Evolutionary conservation across 2,113 vertebrate species (phyloP).

Genomic region (Damaliscus lunatus): DNA sequence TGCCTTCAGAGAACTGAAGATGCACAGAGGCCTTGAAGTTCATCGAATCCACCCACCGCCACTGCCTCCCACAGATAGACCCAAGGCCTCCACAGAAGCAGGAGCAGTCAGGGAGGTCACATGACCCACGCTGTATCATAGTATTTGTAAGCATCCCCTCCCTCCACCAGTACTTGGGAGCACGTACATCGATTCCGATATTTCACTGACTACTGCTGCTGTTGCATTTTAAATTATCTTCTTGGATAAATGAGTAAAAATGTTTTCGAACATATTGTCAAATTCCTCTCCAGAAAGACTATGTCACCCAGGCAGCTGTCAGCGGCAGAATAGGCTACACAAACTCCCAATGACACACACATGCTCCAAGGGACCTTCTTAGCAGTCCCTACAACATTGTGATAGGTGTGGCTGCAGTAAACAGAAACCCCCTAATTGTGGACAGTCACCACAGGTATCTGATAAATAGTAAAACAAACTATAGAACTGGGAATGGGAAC

Average conservation of each 20-base stretch:
- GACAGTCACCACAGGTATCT: not conserved
- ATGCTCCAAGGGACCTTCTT: not conserved
- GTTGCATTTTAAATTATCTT: too few relatives aligned
- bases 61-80: not conserved
- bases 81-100: not conserved
- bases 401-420: accelerated
- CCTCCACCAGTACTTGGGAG: too few relatives aligned
- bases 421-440: too few relatives aligned
- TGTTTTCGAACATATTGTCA: too few relatives aligned
- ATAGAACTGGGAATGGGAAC: not conserved
- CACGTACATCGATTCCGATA: too few relatives aligned
- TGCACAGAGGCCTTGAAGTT: not conserved
- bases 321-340: not conserved
- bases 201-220: too few relatives aligned
- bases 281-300: too few relatives aligned
- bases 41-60: not conserved
- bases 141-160: too few relatives aligned
- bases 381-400: accelerated
- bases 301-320: not conserved
- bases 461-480: not conserved
- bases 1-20: not conserved
- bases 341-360: not conserved
- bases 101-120: not conserved
- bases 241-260: too few relatives aligned
- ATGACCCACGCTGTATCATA: not conserved